phyloP scores from a whole-genome alignment of 1,140 invertebrate genomes.

The Leguminivora glycinivorella region DNA sequence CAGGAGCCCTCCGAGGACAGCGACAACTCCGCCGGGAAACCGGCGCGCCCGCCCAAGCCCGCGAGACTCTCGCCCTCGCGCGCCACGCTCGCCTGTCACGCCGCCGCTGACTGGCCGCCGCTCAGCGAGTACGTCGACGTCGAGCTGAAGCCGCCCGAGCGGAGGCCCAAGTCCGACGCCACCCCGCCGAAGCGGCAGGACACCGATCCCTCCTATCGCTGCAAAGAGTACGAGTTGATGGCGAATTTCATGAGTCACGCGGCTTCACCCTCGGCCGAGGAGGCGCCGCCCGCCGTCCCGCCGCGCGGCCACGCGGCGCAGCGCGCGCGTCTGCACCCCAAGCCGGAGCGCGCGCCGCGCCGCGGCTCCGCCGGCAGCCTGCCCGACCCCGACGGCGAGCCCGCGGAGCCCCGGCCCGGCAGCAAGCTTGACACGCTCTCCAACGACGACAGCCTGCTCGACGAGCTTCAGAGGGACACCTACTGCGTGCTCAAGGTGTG shows the following conservation, averaged over 20 bases:
- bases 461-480: slow-evolving; percentile 64
- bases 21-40: slow-evolving; percentile 57
- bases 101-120: slow-evolving; percentile 23
- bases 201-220: slow-evolving; percentile 26
- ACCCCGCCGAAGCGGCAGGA: slow-evolving; percentile 12
- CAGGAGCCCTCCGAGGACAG: slow-evolving; percentile 67
- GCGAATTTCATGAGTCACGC: slow-evolving; percentile 38
- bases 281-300: slow-evolving; percentile 52
- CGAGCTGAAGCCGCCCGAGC: slow-evolving; percentile 37
- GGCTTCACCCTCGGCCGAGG: slow-evolving; percentile 6
- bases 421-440: slow-evolving; percentile 53
- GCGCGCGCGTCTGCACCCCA: slow-evolving; percentile 38
- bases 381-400: slow-evolving; percentile 39
- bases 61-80: slow-evolving; percentile 57
- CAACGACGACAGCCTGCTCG: slow-evolving; percentile 66
- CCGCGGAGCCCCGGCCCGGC: slow-evolving; percentile 40
- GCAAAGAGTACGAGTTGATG: slow-evolving; percentile 45
- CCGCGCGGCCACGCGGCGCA: slow-evolving; percentile 53
- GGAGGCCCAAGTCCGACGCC: slow-evolving; percentile 33
- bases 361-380: slow-evolving; percentile 44
- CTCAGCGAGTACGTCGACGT: slow-evolving; percentile 44
- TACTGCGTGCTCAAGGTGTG: slow-evolving; percentile 67
- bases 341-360: slow-evolving; percentile 40
- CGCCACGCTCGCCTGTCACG: slow-evolving; percentile 42
- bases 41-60: slow-evolving; percentile 62